Evolutionary conservation across 2,888 invertebrate species (phyloP).

Genomic region (Proisotoma minuta): DNA sequence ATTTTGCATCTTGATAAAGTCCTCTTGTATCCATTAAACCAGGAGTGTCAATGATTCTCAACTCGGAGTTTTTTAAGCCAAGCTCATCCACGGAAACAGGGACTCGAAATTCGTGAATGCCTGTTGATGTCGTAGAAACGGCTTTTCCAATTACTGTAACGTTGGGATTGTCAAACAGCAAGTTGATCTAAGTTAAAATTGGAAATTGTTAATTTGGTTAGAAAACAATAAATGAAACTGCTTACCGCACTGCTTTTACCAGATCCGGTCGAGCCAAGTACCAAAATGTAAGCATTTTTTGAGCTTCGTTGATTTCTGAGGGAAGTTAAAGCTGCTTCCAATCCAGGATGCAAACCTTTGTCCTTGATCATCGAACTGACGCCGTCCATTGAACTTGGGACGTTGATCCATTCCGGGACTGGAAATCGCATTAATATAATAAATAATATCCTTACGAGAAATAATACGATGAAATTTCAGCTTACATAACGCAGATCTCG

Average conservation of each 20-base stretch:
- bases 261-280: not conserved
- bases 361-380: conserved; percentile 16
- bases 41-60: conserved; percentile 5
- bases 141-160: not conserved
- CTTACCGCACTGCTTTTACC: not conserved
- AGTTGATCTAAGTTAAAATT: conserved; percentile 12
- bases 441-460: too few relatives aligned
- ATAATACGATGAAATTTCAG: too few relatives aligned
- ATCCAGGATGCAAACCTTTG: not conserved
- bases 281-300: not conserved
- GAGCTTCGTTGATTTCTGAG: not conserved
- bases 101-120: conserved; percentile 13
- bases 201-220: too few relatives aligned
- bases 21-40: conserved; percentile 11
- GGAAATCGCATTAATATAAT: too few relatives aligned
- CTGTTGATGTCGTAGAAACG: not conserved
- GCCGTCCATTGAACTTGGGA: conserved; percentile 22
- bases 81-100: not conserved
- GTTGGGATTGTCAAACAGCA: conserved; percentile 10
- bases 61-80: not conserved
- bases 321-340: not conserved
- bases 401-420: conserved; percentile 22
- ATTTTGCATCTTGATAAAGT: conserved; percentile 12
- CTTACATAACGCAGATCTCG: not conserved
- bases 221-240: not conserved